Percentiles rank a stretch among this genome's conserved stretches.
These are phyloP conservation scores for Drosophila affinis DNA, from an alignment of 2,888 invertebrate species.

Conservation along the genomic window DNA sequence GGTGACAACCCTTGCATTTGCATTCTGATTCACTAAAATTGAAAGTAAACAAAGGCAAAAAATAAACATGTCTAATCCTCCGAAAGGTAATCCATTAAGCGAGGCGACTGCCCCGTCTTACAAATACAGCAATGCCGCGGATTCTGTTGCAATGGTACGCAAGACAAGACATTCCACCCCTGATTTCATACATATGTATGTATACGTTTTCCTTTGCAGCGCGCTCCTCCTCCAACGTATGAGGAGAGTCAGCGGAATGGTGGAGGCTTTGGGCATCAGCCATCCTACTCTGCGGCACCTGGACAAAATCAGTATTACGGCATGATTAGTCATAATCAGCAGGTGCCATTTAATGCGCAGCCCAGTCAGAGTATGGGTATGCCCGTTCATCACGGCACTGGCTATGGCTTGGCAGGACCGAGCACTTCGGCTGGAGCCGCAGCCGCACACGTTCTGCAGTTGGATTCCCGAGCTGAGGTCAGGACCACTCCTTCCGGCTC, in stretches of 20 bases:
- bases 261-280: slow-evolving; percentile 15
- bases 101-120: slow-evolving; percentile 55
- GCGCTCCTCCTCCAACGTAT: slow-evolving; percentile 82
- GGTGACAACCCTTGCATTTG: too few relatives aligned
- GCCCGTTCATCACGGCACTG: slow-evolving; percentile 27
- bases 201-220: slow-evolving; percentile 44
- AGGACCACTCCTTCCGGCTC: slow-evolving; percentile 70
- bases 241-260: slow-evolving; percentile 79
- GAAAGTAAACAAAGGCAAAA: slow-evolving; percentile 61
- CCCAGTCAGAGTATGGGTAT: slow-evolving; percentile 11
- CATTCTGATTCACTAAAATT: slow-evolving; percentile 30
- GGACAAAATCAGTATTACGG: slow-evolving; percentile 72
- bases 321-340: slow-evolving; percentile 66
- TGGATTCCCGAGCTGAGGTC: slow-evolving; percentile 75
- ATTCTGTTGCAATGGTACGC: slow-evolving; percentile 58
- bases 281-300: slow-evolving; percentile 16
- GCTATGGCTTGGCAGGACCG: slow-evolving; percentile 60
- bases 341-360: slow-evolving; percentile 44
- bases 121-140: slow-evolving; percentile 40
- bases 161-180: neutral
- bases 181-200: neutral
- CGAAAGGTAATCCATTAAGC: slow-evolving; percentile 15
- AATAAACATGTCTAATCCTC: slow-evolving; percentile 43
- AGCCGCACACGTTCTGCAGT: slow-evolving; percentile 55
- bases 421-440: slow-evolving; percentile 61